Conservation (phyloP, 2,797 vertebrate genomes). For the Valencia hispanica region DNA sequence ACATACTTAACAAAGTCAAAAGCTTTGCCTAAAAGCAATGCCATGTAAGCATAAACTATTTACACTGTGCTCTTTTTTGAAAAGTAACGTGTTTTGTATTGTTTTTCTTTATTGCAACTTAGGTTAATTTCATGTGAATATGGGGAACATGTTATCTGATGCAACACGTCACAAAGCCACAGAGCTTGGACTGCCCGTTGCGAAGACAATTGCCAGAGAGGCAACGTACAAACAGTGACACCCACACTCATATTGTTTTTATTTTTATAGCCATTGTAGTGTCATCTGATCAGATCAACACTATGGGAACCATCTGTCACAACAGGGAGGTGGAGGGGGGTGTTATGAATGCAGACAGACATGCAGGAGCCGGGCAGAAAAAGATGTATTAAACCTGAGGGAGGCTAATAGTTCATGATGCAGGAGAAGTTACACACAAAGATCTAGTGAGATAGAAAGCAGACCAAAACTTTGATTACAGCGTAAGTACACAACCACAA, state of each 20-base stretch:
- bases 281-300: not conserved
- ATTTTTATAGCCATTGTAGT: not conserved
- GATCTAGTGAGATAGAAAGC: not conserved
- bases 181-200: not conserved
- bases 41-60: not conserved
- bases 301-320: not conserved
- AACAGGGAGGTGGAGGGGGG: not conserved
- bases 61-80: too few relatives aligned
- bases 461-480: not conserved
- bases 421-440: not conserved
- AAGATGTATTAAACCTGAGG: not conserved
- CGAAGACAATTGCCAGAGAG: not conserved
- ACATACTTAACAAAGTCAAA: not conserved
- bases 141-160: not conserved
- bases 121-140: not conserved
- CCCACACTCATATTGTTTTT: not conserved
- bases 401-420: not conserved
- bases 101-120: too few relatives aligned
- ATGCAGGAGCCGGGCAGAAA: not conserved
- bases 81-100: too few relatives aligned
- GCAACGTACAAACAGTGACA: not conserved
- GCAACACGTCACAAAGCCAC: not conserved
- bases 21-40: not conserved
- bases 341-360: constrained; percentile 1
- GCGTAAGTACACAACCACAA: not conserved